Evolutionary conservation across 2,888 invertebrate genomes (phyloP).

Genomic region (Cremastinae sp.): DNA sequence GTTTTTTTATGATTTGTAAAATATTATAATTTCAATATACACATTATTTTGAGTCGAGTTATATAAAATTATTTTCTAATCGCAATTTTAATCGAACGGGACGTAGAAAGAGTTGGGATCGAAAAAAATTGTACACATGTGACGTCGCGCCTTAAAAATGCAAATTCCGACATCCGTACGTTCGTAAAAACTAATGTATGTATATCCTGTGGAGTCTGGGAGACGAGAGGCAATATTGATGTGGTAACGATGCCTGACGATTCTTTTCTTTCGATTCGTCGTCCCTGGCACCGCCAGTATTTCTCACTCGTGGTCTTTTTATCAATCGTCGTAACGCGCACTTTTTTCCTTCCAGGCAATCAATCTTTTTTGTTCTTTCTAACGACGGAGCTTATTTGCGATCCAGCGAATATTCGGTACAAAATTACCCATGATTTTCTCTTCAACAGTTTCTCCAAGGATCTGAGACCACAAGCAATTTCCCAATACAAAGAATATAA

Average conservation of each 20-base stretch:
- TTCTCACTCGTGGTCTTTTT: not conserved
- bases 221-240: constrained; percentile 13
- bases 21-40: not conserved
- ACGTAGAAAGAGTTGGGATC: too few species aligned
- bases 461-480: not conserved
- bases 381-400: constrained; percentile 9
- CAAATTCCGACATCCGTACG: constrained; percentile 24
- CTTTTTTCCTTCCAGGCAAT: constrained; percentile 18
- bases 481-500: too few species aligned
- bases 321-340: not conserved
- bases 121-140: not conserved
- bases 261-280: constrained; percentile 28
- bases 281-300: constrained; percentile 28
- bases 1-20: not conserved
- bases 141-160: constrained; percentile 27
- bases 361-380: constrained; percentile 12
- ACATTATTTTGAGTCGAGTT: too few species aligned
- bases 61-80: too few species aligned
- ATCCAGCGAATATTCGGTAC: not conserved
- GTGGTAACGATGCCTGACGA: constrained; percentile 14
- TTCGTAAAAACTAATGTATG: constrained; percentile 1
- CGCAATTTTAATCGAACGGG: too few species aligned
- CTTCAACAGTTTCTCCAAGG: not conserved
- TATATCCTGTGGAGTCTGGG: constrained; percentile 7
- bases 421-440: not conserved